Base-by-base conservation (phyloP, 2,797 vertebrate species). In the Ptychobarbus kaznakovi region DNA sequence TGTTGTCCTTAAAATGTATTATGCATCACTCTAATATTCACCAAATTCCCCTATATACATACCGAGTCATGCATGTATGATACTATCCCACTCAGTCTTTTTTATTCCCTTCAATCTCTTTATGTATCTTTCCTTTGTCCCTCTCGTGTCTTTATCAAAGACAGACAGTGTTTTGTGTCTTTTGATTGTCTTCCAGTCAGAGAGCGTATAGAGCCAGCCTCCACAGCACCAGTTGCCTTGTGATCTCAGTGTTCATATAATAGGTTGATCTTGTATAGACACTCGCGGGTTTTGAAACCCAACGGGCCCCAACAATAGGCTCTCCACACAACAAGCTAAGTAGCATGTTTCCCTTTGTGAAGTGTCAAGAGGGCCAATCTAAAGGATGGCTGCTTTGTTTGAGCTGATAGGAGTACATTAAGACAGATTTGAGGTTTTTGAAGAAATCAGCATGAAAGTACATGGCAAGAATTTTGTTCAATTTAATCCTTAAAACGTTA, bases 251-350 rank as follows among this genome's bases (percentile, higher is more conserved):
- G 18, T 89, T 88, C 82, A 92, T 88, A 90, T 95, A 94, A 89
- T 89, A 90, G 89, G 91, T 91, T 91, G 78, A 32, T 76, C 78
- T 89, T 90, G 91, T 91, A 92, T 90, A 90, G 63, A 86, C 73
- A 69, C 90, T 91, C 88, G 51, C 81, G 89, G 89, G 88, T 84
- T 90, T 90, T 89, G 85, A 91, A 94, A 92, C 92, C 92, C 92
- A 90, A 58, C 87, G 80, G 89, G 90, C 89, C 92, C 63, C 20
- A 70, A 93, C 90, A 95, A 95, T 91, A 93, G 92, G 82, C 83
- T 86, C 92, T 90, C 93, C 94, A 91, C 85, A 93, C 89, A 87
- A 93, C 94, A 94, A 93, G 94, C 92, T 93, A 92, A 94, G 93
- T 92, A 93, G 91, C 92, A 90, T 90, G 90, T 93, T 95, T 89